These are phyloP conservation scores for Phaonia tiefii DNA, from an alignment of 2,888 invertebrate species.

Conservation along the genomic window DNA sequence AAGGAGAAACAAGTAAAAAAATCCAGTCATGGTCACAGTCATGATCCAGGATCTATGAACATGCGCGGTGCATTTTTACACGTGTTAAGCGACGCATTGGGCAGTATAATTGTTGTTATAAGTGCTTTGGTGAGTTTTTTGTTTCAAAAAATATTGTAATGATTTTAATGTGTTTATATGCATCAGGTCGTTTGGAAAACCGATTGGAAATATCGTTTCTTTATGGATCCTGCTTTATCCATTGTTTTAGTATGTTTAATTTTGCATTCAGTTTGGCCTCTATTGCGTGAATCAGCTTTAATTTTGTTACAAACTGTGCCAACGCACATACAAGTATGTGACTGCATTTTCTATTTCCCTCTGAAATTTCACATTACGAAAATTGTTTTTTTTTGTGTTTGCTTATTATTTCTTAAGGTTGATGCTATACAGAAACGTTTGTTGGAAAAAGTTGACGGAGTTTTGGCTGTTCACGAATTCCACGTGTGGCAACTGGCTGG, in stretches of 20 bases:
- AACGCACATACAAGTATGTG: slow-evolving; percentile 91
- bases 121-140: slow-evolving; percentile 84
- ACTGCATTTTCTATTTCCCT: slow-evolving; percentile 3
- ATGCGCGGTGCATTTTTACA: slow-evolving; percentile 99
- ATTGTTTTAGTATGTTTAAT: slow-evolving; percentile 93
- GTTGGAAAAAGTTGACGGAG: slow-evolving; percentile 94
- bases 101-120: slow-evolving; percentile 87
- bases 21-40: slow-evolving; percentile 82
- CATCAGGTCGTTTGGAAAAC: slow-evolving; percentile 87
- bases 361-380: neutral
- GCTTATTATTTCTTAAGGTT: slow-evolving; percentile 83
- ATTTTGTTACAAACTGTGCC: slow-evolving; percentile 99
- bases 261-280: slow-evolving; percentile 93
- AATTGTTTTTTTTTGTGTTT: too few species aligned
- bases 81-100: slow-evolving; percentile 97
- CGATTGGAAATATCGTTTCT: slow-evolving; percentile 90
- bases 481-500: slow-evolving; percentile 99
- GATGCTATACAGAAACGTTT: slow-evolving; percentile 94
- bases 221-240: slow-evolving; percentile 97
- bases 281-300: slow-evolving; percentile 95
- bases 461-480: slow-evolving; percentile 97
- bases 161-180: slow-evolving; percentile 27
- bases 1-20: slow-evolving; percentile 78
- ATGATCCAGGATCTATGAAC: slow-evolving; percentile 93
- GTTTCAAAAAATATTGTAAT: slow-evolving; percentile 83